phyloP scores from a whole-genome alignment of 2,888 invertebrate species.

The Apodemia duryi region DNA sequence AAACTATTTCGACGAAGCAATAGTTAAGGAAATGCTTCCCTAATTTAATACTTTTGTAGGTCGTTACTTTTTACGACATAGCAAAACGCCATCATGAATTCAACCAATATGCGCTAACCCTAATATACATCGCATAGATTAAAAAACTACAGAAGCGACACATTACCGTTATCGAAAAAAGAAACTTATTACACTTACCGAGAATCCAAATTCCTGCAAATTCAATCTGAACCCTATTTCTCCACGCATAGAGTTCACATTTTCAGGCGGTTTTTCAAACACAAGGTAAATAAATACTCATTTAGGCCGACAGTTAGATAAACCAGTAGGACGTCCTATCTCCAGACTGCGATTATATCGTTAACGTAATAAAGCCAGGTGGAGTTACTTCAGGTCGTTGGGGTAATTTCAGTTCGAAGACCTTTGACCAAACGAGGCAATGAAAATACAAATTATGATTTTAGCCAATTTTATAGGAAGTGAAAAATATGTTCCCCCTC shows the following conservation, averaged over 20 bases:
- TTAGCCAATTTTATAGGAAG: neutral
- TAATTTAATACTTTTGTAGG: neutral
- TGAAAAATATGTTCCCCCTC: too few relatives aligned
- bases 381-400: conserved; percentile 6
- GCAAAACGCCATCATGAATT: neutral
- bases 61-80: neutral
- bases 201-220: neutral
- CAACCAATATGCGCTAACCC: neutral
- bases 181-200: conserved; percentile 2
- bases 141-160: conserved; percentile 12
- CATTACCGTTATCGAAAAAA: neutral
- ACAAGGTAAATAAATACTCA: conserved; percentile 14
- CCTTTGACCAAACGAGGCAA: neutral
- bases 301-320: conserved; percentile 14
- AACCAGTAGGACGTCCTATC: conserved; percentile 15
- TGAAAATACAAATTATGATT: neutral
- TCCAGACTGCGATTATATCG: conserved; percentile 7
- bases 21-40: neutral
- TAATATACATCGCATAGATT: conserved; percentile 1
- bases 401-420: conserved; percentile 7
- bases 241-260: neutral
- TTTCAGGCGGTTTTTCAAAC: conserved; percentile 1
- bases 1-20: neutral
- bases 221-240: neutral
- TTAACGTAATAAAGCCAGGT: conserved; percentile 5